Evolutionary conservation across 2,797 vertebrate species (phyloP), one percentile per base, ranked within the genome.

Genomic region (Remorina albescens): DNA sequence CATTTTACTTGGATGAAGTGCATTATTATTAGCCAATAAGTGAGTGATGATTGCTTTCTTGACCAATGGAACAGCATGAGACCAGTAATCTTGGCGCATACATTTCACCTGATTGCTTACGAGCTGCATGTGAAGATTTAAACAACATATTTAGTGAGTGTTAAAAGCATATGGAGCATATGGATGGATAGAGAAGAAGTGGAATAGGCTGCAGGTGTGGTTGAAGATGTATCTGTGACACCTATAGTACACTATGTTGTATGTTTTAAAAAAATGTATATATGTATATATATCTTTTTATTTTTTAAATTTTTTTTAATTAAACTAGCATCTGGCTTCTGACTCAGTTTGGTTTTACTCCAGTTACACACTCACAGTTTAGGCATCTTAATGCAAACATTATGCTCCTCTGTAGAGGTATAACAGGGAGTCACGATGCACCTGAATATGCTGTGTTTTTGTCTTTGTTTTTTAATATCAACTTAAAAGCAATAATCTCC

Each of bases 361-460:
- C 1, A n/a, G 49, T 66, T 65, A 61, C 60, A 25, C 1, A 5
- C 41, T 64, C 39, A 18, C 11, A n/a, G n/a, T n/a, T n/a, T n/a
- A n/a, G n/a, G n/a, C n/a, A n/a, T n/a, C n/a, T n/a, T n/a, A n/a
- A n/a, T 30, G 30, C 30, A n/a, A n/a, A 62, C 19, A 30, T 28
- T 50, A 21, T n/a, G 10, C 23, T 61, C 6, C 8, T 16, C 0
- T 44, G 61, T 50, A 53, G 21, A 26, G 44, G 34, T 63, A 23
- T 11, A 34, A 56, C 16, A 51, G 26, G 44, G 10, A 39, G 9
- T 42, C 21, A 23, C 32, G 32, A 26, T 25, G 21, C 28, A 58
- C 30, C 9, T 16, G 11, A 60, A 65, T 47, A n/a, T 30, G 39
- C 65, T 56, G 60, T n/a, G 13, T 51, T 62, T 50, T 64, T 39